Base-by-base conservation (phyloP, 2,888 invertebrate species). In the Ashinkailepas kermadecensis region DNA sequence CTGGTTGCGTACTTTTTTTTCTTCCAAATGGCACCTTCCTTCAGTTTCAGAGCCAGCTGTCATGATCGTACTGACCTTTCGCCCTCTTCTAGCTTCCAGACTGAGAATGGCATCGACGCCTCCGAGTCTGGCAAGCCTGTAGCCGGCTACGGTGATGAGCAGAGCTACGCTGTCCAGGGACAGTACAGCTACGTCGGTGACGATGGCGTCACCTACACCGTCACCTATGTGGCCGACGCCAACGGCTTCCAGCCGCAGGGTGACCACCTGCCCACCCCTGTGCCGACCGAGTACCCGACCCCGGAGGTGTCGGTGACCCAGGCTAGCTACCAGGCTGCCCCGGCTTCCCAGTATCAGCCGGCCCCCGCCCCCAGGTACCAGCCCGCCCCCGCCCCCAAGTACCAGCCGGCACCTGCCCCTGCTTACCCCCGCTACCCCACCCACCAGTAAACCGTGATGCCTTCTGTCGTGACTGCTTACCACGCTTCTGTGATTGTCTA, bases 181-280 rank as follows among this genome's bases (percentile, higher is more conserved):
- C 70, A 70, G 39, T 70, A 70, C 70, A 70, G 70, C 70, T 70
- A 70, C 70, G 15, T 15, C 70, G 70, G 39, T 15, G 70, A 70
- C 70, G 25, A 70, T 39, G 70, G 70, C 15, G 39, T 39, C 70
- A 70, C 15, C 39, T 78, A 78, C 78, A 56, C 56, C 56, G 78
- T 78, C 15, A 57, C 54, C 57, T 78, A 78, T 13, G 13, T 57
- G 54, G 78, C 78, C 57, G 78, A 78, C n/a, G 57, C 54, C n/a
- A 78, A 56, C 25, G 67, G 78, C 54, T 78, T 78, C 57, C 78
- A 78, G 78, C 78, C 67, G 78, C 54, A 57, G 54, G 78, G 56
- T n/a, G 78, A 56, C 57, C 78, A 78, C 54, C 10, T 78, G n/a
- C 78, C 78, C 56, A 70, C 39, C 39, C 39, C 39, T 4, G 39